phyloP scores from a whole-genome alignment of 2,113 vertebrate genomes.

The Myotis brandtii region DNA sequence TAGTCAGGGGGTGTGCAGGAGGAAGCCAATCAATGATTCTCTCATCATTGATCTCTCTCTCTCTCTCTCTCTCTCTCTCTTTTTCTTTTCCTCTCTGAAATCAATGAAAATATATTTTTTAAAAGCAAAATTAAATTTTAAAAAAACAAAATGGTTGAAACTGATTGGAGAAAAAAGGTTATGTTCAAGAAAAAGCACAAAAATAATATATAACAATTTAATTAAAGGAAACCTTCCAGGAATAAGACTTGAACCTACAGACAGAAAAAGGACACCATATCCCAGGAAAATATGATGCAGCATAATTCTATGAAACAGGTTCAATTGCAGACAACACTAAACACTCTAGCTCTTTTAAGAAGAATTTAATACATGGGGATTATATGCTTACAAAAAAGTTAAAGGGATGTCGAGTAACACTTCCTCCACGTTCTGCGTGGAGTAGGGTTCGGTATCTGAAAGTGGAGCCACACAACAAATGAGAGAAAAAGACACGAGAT shows the following conservation, averaged over 20 bases:
- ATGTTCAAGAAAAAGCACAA: background rate
- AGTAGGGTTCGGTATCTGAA: no score
- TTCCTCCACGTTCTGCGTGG: no score
- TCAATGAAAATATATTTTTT: no score
- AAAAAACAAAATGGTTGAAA: background rate
- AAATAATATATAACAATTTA: background rate
- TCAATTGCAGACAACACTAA: background rate
- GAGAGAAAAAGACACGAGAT: no score
- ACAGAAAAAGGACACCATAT: background rate
- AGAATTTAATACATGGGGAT: background rate
- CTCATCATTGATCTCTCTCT: no score
- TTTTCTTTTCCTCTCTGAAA: no score
- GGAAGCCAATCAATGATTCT: no score
- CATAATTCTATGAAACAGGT: background rate
- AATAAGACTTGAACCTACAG: background rate
- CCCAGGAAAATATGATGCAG: background rate
- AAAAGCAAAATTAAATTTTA: background rate
- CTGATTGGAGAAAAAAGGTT: background rate
- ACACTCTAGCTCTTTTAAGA: background rate
- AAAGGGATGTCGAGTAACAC: no score
- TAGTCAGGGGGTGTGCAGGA: no score
- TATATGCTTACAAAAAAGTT: background rate
- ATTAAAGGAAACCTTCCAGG: background rate
- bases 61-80: no score
- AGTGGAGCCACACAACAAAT: no score